Conservation (phyloP, 2,797 vertebrate genomes). For the Acropternis orthonyx region DNA sequence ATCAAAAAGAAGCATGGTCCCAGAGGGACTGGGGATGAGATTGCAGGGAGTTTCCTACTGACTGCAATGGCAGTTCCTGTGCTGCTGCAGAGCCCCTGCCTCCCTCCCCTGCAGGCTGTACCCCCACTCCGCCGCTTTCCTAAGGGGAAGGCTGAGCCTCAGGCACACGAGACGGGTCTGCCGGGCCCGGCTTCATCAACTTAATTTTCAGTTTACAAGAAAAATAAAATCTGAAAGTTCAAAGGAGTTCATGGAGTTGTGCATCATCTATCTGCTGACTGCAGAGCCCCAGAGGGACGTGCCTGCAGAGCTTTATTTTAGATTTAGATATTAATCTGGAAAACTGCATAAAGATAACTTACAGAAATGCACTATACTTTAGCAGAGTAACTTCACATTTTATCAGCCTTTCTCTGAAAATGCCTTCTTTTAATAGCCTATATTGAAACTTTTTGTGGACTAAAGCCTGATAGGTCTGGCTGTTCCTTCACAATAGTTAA, state of each 20-base stretch:
- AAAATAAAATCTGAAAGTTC: conserved; percentile 49
- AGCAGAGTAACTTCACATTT: conserved; percentile 19
- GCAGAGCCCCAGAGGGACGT: conserved; percentile 11
- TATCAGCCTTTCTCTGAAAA: conserved; percentile 21
- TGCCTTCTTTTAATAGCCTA: neutral
- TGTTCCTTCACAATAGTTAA: neutral
- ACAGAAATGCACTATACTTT: neutral
- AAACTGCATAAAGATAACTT: conserved; percentile 55
- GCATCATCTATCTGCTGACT: conserved; percentile 44
- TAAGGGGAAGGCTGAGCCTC: neutral
- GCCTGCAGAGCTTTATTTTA: conserved; percentile 48
- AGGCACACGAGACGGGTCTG: neutral
- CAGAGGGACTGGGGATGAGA: conserved; percentile 15
- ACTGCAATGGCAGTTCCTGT: neutral
- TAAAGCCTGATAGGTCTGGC: neutral
- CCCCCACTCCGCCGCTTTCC: neutral
- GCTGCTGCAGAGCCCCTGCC: neutral
- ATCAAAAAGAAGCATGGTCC: conserved; percentile 57
- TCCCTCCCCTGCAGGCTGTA: neutral
- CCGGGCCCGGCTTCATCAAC: neutral
- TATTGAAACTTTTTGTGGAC: conserved; percentile 2
- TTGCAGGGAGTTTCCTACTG: neutral
- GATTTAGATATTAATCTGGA: conserved; percentile 57
- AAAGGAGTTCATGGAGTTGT: conserved; percentile 49
- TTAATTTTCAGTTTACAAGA: neutral